A percentile compares a stretch with the other conserved stretches of the same genome.
Conservation (phyloP, 2,113 vertebrate species). For the Dendrocopos noguchii region DNA sequence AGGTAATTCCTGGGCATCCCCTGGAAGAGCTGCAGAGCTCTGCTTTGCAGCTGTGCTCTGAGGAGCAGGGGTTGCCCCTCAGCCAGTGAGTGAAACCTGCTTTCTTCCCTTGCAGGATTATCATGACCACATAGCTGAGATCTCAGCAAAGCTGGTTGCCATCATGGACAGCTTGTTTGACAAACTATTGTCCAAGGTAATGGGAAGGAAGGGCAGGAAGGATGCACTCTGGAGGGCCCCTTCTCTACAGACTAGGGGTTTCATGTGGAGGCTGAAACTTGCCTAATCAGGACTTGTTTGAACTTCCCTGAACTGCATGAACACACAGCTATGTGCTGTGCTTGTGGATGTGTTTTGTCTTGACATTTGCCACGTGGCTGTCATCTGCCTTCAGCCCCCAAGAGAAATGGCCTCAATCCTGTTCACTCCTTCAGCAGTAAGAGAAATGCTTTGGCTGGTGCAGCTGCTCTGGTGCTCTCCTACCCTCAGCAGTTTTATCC, state of each 20-base stretch:
- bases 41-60: neutral
- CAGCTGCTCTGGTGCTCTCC: neutral
- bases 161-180: conserved; percentile 99
- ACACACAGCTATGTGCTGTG: neutral
- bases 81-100: conserved; percentile 45
- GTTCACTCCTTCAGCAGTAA: neutral
- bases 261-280: neutral
- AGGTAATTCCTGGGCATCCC: conserved; percentile 81
- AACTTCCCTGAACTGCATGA: neutral
- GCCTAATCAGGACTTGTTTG: neutral
- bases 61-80: neutral
- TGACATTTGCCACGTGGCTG: neutral
- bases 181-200: conserved; percentile 94
- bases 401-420: neutral
- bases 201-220: conserved; percentile 50
- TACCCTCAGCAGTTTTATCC: neutral
- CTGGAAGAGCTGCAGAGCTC: neutral
- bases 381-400: neutral
- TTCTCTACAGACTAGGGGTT: neutral
- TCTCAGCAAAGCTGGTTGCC: conserved; percentile 95
- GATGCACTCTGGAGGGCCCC: neutral
- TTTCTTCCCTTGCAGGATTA: conserved; percentile 89
- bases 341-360: neutral
- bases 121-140: conserved; percentile 95
- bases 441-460: neutral